Conservation (phyloP, 1,140 invertebrate genomes). For the Drosophila littoralis region DNA sequence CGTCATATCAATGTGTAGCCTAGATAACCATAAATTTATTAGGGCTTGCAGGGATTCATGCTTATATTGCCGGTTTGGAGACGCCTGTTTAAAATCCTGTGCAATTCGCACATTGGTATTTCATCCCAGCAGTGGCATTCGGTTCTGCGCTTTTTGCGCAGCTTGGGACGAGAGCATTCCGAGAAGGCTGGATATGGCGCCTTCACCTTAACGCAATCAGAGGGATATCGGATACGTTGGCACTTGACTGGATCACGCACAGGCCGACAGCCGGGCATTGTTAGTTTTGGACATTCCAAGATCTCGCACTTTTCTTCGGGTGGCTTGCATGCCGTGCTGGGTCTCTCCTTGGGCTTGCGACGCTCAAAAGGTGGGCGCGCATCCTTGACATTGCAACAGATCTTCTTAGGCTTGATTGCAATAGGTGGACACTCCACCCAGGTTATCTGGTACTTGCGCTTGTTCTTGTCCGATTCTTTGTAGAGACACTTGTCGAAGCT, state of each 20-base stretch:
- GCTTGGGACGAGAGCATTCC: conserved; percentile 18
- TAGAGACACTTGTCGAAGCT: conserved; percentile 36
- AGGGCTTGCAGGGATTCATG: conserved; percentile 13
- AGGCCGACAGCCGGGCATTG: conserved; percentile 14
- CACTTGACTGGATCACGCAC: conserved; percentile 11
- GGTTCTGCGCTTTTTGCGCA: not conserved
- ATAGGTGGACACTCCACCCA: conserved; percentile 64
- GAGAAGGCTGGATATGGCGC: conserved; percentile 49
- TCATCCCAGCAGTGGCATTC: conserved; percentile 28
- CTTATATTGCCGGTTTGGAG: not conserved
- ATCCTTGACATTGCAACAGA: conserved; percentile 45
- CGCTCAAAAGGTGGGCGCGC: conserved; percentile 18
- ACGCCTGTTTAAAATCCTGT: not conserved
- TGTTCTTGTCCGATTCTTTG: conserved; percentile 51
- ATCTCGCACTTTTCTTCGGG: not conserved
- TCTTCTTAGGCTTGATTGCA: conserved; percentile 61
- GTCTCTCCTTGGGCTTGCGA: conserved; percentile 10
- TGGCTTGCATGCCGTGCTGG: conserved; percentile 22
- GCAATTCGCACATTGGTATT: conserved; percentile 4
- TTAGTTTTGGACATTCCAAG: conserved; percentile 1
- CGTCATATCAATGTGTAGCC: too few relatives aligned
- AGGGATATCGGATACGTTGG: not conserved
- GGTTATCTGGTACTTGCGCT: conserved; percentile 63
- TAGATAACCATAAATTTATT: not conserved
- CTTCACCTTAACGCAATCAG: conserved; percentile 28